These are phyloP conservation scores for Lepidurus apus DNA, from an alignment of 1,140 invertebrate species.

Conservation along the genomic window DNA sequence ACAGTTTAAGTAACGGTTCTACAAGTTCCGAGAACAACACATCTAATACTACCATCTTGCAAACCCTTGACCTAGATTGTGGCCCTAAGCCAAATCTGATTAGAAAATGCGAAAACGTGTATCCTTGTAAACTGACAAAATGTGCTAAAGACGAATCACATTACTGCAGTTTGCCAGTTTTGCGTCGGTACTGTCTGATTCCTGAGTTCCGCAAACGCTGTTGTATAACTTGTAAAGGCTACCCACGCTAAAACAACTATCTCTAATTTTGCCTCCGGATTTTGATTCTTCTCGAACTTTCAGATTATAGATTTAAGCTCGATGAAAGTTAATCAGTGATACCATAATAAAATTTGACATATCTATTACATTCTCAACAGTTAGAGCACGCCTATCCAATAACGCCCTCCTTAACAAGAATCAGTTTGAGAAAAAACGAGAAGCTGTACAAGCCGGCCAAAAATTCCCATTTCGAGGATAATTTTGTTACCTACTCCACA, in stretches of 20 bases:
- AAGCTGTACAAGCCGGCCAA: slow-evolving; percentile 18
- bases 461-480: neutral
- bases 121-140: slow-evolving; percentile 35
- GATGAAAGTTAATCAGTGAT: neutral
- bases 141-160: slow-evolving; percentile 48
- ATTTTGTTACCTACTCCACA: slow-evolving; percentile 6
- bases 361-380: neutral
- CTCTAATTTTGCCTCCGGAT: neutral
- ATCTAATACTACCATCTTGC: slow-evolving; percentile 7
- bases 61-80: slow-evolving; percentile 39
- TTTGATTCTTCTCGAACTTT: neutral
- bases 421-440: neutral
- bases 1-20: slow-evolving; percentile 2
- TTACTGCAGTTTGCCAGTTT: slow-evolving; percentile 47
- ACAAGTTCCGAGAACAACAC: neutral
- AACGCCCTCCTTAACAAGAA: neutral
- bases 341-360: neutral
- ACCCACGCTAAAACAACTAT: slow-evolving; percentile 4
- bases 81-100: slow-evolving; percentile 42
- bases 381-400: neutral
- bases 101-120: slow-evolving; percentile 39
- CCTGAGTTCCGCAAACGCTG: slow-evolving; percentile 52
- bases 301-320: neutral
- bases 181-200: slow-evolving; percentile 51
- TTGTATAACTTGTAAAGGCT: slow-evolving; percentile 49